Evolutionary conservation across 2,113 vertebrate genomes (phyloP).

Genomic region (Fulica atra): DNA sequence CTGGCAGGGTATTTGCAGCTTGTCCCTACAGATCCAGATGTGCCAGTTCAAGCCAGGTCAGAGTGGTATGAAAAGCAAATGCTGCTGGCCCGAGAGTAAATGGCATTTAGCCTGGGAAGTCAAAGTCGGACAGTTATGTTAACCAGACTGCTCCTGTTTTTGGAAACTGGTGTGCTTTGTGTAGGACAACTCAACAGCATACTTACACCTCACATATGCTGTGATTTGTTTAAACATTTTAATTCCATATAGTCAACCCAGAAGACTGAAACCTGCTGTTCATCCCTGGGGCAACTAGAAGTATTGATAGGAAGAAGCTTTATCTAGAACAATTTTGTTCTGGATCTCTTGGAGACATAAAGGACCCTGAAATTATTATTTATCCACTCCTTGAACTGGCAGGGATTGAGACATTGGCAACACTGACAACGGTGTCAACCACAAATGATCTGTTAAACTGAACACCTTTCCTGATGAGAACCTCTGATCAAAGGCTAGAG

Average conservation of each 20-base stretch:
- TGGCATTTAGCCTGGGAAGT: background rate
- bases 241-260: background rate
- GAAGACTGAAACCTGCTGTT: background rate
- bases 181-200: background rate
- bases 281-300: background rate
- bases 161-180: background rate
- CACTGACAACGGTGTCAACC: rapidly evolving
- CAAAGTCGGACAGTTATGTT: background rate
- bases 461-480: background rate
- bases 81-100: background rate
- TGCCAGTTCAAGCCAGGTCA: constrained; percentile 36
- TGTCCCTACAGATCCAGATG: background rate
- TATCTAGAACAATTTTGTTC: background rate
- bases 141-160: background rate
- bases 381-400: background rate
- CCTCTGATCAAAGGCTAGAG: background rate
- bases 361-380: background rate
- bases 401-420: background rate
- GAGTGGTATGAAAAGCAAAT: background rate
- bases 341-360: background rate
- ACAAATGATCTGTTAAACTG: background rate
- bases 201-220: background rate
- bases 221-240: background rate
- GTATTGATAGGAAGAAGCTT: background rate
- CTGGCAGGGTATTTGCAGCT: background rate